A percentile compares a stretch with the other conserved stretches of the same genome.
Evolutionary conservation across 2,797 vertebrate genomes (phyloP).

Genomic region (Phalloptychus januarius): DNA sequence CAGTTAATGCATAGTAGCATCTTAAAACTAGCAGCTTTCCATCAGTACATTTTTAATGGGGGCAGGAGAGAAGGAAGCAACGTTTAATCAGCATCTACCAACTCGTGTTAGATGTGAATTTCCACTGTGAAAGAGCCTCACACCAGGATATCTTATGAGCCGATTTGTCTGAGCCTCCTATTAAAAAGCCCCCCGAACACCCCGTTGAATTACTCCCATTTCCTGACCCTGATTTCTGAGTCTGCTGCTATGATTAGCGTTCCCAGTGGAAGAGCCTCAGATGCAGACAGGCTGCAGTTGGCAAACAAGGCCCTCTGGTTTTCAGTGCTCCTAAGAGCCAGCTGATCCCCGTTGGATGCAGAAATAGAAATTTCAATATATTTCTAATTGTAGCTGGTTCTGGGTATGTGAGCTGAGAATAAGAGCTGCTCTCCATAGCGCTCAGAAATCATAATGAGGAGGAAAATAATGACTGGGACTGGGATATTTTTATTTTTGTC

Average conservation of each 20-base stretch:
- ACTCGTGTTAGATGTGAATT: not conserved
- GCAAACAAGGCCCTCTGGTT: slow-evolving; percentile 50
- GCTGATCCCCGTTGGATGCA: slow-evolving; percentile 62
- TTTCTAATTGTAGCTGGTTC: slow-evolving; percentile 61
- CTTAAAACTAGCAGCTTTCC: not conserved
- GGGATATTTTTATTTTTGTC: not conserved
- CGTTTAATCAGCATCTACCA: not conserved
- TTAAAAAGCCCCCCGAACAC: slow-evolving; percentile 21
- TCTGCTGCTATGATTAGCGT: slow-evolving; percentile 65
- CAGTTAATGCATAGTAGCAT: not conserved
- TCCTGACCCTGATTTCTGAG: slow-evolving; percentile 72
- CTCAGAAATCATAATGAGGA: slow-evolving; percentile 39
- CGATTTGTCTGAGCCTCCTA: slow-evolving; percentile 43
- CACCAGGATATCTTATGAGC: slow-evolving; percentile 45
- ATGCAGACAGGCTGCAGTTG: slow-evolving; percentile 60
- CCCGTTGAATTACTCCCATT: slow-evolving; percentile 64
- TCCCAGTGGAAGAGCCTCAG: slow-evolving; percentile 65
- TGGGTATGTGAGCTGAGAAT: slow-evolving; percentile 43
- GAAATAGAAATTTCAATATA: slow-evolving; percentile 71
- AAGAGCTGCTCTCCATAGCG: slow-evolving; percentile 31
- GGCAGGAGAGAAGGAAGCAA: not conserved
- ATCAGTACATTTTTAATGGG: not conserved
- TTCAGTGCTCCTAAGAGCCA: slow-evolving; percentile 51
- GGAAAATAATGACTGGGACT: slow-evolving; percentile 45
- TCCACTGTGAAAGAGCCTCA: slow-evolving; percentile 20